phyloP scores from a whole-genome alignment of 2,888 invertebrate genomes.

The Ischnus inquisitorius region DNA sequence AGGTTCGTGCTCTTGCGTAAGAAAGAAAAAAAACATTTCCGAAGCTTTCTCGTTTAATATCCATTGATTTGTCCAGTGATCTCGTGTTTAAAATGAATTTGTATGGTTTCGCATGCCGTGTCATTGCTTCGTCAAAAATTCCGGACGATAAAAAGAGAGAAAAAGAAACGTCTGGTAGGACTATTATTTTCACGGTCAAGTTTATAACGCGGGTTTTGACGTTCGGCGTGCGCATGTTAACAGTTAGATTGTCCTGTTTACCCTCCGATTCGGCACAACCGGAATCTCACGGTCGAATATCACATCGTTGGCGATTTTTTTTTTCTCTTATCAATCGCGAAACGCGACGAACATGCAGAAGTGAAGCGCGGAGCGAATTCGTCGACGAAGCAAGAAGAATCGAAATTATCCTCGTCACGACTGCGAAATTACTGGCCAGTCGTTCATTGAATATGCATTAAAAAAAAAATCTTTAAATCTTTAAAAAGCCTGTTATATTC shows the following conservation, averaged over 20 bases:
- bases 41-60: background rate
- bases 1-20: conserved; percentile 2
- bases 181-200: conserved; percentile 30
- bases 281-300: conserved; percentile 43
- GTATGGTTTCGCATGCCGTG: background rate
- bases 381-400: background rate
- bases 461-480: no score
- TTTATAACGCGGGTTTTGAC: conserved; percentile 51
- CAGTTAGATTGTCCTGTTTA: conserved; percentile 66
- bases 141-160: background rate
- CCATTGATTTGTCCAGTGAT: no score
- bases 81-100: background rate
- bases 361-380: no score
- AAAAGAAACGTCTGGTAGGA: background rate
- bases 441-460: background rate
- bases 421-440: background rate
- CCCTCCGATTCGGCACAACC: conserved; percentile 48
- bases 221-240: conserved; percentile 46
- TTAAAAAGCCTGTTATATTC: background rate
- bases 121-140: background rate
- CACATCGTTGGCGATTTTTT: background rate
- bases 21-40: conserved; percentile 9
- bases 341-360: background rate
- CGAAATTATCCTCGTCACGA: no score
- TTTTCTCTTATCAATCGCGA: background rate